Evolutionary conservation across 2,113 vertebrate species (phyloP).

Genomic region (Pelecanoides urinatrix): DNA sequence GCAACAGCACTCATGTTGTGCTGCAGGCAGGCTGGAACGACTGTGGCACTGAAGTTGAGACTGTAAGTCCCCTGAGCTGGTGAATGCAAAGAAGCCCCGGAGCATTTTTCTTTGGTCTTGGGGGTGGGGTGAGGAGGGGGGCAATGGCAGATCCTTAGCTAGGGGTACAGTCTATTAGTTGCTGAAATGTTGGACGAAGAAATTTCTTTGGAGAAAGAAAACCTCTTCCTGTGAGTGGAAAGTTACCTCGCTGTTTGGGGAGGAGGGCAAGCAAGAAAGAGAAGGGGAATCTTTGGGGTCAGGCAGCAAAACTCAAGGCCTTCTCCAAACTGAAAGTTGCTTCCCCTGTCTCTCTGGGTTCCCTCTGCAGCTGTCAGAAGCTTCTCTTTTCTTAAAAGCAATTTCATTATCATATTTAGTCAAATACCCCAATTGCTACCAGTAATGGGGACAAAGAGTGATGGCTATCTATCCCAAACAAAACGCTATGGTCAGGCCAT

Average conservation of each 20-base stretch:
- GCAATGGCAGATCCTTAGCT: not conserved
- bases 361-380: not conserved
- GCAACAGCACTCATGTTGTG: constrained; percentile 73
- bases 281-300: not conserved
- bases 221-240: not conserved
- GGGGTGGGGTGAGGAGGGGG: not conserved
- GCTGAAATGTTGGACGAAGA: not conserved
- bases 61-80: constrained; percentile 63
- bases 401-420: not conserved
- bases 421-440: not conserved
- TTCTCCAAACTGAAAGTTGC: not conserved
- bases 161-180: not conserved
- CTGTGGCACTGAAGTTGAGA: constrained; percentile 73
- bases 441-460: not conserved
- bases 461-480: not conserved
- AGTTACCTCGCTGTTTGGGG: not conserved
- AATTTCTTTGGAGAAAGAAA: not conserved
- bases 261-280: not conserved
- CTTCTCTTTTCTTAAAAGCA: not conserved
- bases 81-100: not conserved
- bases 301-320: not conserved
- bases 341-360: not conserved
- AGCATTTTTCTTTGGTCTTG: not conserved
- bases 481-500: not conserved
- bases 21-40: constrained; percentile 77